These are phyloP conservation scores for Argyrosomus japonicus DNA, from an alignment of 2,113 vertebrate genomes.

Conservation along the genomic window DNA sequence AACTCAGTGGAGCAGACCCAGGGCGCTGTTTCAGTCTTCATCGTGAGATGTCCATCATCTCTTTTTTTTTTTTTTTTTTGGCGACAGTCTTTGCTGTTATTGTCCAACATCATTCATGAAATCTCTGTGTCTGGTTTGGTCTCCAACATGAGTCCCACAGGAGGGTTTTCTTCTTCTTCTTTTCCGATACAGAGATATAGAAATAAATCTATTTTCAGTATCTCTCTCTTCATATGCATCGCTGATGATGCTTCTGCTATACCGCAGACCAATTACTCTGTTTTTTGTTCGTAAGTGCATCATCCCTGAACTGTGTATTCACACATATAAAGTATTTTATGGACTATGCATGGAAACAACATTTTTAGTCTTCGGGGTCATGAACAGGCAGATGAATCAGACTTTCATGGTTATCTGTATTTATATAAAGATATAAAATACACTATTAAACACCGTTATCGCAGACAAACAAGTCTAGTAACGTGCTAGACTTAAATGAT, in stretches of 20 bases:
- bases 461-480: background rate
- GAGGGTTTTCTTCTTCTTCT: background rate
- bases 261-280: background rate
- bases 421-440: background rate
- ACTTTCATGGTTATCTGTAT: background rate
- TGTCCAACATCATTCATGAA: constrained; percentile 25
- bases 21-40: constrained; percentile 17
- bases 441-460: background rate
- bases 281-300: constrained; percentile 1
- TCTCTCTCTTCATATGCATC: background rate
- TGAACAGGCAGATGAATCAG: background rate
- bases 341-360: background rate
- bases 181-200: background rate
- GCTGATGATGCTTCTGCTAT: background rate
- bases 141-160: background rate
- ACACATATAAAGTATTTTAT: background rate
- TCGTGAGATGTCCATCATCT: constrained; percentile 27
- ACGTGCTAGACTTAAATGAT: background rate
- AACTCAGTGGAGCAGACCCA: constrained; percentile 10
- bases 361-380: background rate
- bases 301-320: background rate
- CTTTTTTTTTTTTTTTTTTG: constrained; percentile 2
- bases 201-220: background rate
- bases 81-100: constrained; percentile 4
- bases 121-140: background rate